Percentiles rank a stretch among this genome's conserved stretches.
phyloP scores from a whole-genome alignment of 2,797 vertebrate genomes.

The Danio albolineatus region DNA sequence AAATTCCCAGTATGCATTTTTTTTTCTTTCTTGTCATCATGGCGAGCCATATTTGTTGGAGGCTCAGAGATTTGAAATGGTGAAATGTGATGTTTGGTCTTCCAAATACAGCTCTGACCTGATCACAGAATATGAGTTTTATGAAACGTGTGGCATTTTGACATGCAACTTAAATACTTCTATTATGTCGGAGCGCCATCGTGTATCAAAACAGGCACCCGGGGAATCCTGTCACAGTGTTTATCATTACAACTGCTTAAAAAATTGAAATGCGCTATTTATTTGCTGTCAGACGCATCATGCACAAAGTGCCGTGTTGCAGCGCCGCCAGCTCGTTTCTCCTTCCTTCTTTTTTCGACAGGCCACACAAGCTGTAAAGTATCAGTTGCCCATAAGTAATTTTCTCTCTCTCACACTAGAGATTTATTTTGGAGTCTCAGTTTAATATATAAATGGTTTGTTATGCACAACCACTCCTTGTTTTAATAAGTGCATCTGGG shows the following conservation, averaged over 20 bases:
- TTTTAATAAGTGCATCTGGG: neutral
- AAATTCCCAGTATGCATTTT: conserved; percentile 38
- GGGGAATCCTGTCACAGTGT: conserved; percentile 64
- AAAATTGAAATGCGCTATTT: conserved; percentile 73
- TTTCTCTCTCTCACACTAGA: neutral
- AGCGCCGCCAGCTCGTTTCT: conserved; percentile 23
- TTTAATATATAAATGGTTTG: conserved; percentile 11
- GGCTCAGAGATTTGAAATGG: neutral
- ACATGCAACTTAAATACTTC: conserved; percentile 69
- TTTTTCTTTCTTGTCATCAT: neutral
- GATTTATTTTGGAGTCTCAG: conserved; percentile 31
- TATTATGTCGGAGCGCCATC: conserved; percentile 64
- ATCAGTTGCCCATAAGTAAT: conserved; percentile 14
- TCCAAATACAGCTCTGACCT: conserved; percentile 15
- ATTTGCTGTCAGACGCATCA: conserved; percentile 64
- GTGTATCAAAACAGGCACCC: conserved; percentile 70
- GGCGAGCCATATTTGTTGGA: conserved; percentile 16
- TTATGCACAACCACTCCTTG: neutral
- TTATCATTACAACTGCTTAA: conserved; percentile 72
- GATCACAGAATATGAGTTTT: conserved; percentile 12
- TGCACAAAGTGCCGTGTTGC: conserved; percentile 48
- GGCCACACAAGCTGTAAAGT: conserved; percentile 47
- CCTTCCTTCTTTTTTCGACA: conserved; percentile 61
- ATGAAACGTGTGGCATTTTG: conserved; percentile 37
- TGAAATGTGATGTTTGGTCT: conserved; percentile 11